Conservation (phyloP, 2,797 vertebrate species). For the Gambelia wislizenii region DNA sequence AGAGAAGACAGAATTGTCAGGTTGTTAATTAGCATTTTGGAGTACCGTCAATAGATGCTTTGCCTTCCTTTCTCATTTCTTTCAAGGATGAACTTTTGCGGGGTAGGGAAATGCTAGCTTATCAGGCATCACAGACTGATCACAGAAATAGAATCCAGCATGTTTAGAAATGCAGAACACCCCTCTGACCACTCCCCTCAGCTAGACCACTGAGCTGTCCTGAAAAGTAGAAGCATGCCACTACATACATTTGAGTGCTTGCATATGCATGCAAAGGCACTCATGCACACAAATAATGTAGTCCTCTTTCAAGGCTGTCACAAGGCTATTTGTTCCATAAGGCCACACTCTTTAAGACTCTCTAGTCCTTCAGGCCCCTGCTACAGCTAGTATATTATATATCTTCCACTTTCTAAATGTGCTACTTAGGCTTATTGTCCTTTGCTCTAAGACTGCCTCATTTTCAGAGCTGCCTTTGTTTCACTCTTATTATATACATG, state of each 20-base stretch:
- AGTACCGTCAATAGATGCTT: too few species aligned
- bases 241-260: background rate
- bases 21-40: too few species aligned
- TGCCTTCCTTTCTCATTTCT: too few species aligned
- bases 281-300: background rate
- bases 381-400: conserved; percentile 67
- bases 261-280: background rate
- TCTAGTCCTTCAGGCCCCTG: conserved; percentile 54
- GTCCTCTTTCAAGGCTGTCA: conserved; percentile 39
- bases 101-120: too few species aligned
- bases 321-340: conserved; percentile 49
- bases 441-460: conserved; percentile 75
- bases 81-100: too few species aligned
- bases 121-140: too few species aligned
- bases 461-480: conserved; percentile 76
- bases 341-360: conserved; percentile 52
- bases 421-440: conserved; percentile 79
- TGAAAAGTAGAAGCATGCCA: background rate
- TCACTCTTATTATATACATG: conserved; percentile 76
- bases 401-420: conserved; percentile 72
- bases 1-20: too few species aligned
- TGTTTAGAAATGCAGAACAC: too few species aligned
- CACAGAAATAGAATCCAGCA: too few species aligned
- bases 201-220: too few species aligned
- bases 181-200: too few species aligned